Evolutionary conservation across 2,888 invertebrate species (phyloP).

Genomic region (Lepidonotus clava): DNA sequence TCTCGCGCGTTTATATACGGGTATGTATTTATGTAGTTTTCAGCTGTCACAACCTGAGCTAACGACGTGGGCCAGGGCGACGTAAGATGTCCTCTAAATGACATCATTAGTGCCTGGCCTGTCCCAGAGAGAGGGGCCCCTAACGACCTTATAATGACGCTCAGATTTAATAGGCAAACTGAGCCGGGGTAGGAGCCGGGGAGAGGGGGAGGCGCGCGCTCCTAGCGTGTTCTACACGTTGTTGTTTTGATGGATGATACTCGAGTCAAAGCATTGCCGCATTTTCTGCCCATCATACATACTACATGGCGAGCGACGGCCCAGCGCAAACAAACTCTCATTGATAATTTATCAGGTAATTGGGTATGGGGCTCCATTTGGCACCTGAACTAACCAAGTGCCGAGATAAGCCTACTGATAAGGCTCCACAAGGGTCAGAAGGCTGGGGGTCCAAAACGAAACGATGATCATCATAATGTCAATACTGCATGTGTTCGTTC

Average conservation of each 20-base stretch:
- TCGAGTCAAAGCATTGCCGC: background rate
- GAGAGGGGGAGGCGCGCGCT: background rate
- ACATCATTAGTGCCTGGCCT: conserved; percentile 16
- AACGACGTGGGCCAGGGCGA: background rate
- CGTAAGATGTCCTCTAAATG: conserved; percentile 35
- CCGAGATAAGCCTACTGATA: conserved; percentile 14
- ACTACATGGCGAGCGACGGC: background rate
- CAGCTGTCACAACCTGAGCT: background rate
- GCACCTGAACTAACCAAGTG: background rate
- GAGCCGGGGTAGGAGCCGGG: background rate
- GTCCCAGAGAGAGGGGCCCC: conserved; percentile 10
- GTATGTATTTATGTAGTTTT: conserved; percentile 24
- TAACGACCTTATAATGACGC: conserved; percentile 48
- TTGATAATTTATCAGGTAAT: conserved; percentile 17
- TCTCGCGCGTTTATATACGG: background rate
- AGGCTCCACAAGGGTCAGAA: background rate
- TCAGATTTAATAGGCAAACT: conserved; percentile 38
- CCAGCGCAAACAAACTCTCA: background rate
- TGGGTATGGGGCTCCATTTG: background rate
- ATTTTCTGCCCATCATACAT: conserved; percentile 2
- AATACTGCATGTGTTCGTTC: conserved; percentile 30
- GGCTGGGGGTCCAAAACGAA: background rate
- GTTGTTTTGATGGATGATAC: background rate
- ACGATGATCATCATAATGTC: background rate
- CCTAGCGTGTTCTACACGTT: background rate